Evolutionary conservation across 37 sponge, comb jelly and placozoan genomes (phyloP), one percentile per base, ranked within the genome.

Genomic region (Geodia barretti): DNA sequence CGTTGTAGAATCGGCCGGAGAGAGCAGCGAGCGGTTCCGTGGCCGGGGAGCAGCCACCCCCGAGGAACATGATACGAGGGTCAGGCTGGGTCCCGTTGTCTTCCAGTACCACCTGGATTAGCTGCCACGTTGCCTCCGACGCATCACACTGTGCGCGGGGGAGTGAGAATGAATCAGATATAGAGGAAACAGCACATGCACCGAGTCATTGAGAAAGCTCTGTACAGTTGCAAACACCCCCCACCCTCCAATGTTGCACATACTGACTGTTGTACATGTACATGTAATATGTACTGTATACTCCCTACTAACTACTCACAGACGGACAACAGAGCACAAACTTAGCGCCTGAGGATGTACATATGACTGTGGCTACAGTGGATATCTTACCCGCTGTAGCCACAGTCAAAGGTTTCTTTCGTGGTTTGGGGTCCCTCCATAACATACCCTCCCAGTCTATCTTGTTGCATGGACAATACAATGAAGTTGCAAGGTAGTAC

Each of bases 41-140:
- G 43, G 86, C 82, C 36, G 61, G 68, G 54, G 75, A 78, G 36
- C 93, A 88, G 0, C 82, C 81, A 35, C 89, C 93, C 43, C 93
- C 93, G 25, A 92, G 38, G 73, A 92, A 84, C 78, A 80, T 76
- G 39, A 81, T 64, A 39, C 74, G 75, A 7, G 70, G 32, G 25
- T 21, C 5, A 32, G 31, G 34, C 19, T 64, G 19, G 26, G 28
- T 7, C 4, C 21, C 32, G 2, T 58, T 59, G n/a, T 80, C 70
- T 41, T 42, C 40, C 32, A 73, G 58, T 20, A 89, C 60, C 19
- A 83, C 31, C 47, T 81, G 39, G n/a, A 92, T 84, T 62, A 92
- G 54, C 65, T 82, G 69, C 92, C 88, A 92, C 21, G 85, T 83
- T 30, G 81, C 92, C 41, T 87, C 88, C 0, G 92, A 83, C 17